phyloP scores from a whole-genome alignment of 2,113 vertebrate genomes.

The Pristiophorus japonicus region DNA sequence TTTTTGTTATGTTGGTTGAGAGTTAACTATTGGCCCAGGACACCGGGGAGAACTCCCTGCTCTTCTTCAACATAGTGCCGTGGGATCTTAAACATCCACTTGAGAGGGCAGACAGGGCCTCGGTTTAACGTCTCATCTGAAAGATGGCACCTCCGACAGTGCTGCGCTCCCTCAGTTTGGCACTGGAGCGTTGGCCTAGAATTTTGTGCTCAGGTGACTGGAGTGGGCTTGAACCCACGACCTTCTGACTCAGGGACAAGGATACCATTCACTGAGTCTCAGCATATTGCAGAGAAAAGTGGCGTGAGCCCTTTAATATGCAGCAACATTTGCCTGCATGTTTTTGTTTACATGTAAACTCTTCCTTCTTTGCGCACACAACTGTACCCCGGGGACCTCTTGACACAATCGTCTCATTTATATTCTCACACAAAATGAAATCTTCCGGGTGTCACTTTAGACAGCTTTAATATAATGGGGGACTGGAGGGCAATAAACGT shows the following conservation, averaged over 20 bases:
- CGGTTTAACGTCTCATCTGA: background rate
- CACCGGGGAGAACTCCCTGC: too few species aligned
- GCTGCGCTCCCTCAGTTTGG: background rate
- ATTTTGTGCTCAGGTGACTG: too few species aligned
- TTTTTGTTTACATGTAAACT: slow-evolving; percentile 39
- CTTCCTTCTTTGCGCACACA: slow-evolving; percentile 37
- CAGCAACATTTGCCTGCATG: slow-evolving; percentile 1
- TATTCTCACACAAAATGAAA: slow-evolving; percentile 44
- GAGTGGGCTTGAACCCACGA: background rate
- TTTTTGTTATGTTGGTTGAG: background rate
- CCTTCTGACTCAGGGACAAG: background rate
- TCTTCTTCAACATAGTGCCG: background rate
- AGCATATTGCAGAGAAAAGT: too few species aligned
- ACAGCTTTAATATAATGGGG: slow-evolving; percentile 43
- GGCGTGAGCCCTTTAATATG: background rate
- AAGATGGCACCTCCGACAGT: background rate
- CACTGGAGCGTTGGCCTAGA: background rate
- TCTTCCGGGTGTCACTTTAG: slow-evolving; percentile 41
- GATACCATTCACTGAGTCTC: too few species aligned
- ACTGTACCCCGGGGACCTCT: slow-evolving; percentile 40
- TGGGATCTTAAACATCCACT: background rate
- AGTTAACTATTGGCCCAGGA: too few species aligned
- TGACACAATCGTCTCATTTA: slow-evolving; percentile 45
- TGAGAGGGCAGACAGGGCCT: background rate
- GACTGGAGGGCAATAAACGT: slow-evolving; percentile 42